These are phyloP conservation scores for Dunckerocampus dactyliophorus DNA, from an alignment of 2,113 vertebrate species.

Conservation along the genomic window DNA sequence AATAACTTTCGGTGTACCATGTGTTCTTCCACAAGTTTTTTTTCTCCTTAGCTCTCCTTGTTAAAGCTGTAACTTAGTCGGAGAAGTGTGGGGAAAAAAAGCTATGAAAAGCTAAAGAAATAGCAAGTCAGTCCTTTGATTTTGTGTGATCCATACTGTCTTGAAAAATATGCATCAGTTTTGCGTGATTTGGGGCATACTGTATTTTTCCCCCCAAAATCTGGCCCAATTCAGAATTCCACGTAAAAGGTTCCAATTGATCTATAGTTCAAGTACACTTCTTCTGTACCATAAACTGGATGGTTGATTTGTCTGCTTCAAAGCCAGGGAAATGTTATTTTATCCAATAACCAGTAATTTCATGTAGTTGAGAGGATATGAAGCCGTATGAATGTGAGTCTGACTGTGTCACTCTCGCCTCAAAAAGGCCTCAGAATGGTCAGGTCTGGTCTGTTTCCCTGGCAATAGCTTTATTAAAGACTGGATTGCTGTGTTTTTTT, in stretches of 20 bases:
- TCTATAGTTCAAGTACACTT: constrained; percentile 15
- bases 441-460: constrained; percentile 52
- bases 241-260: not conserved
- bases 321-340: constrained; percentile 28
- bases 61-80: no score
- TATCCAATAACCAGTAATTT: constrained; percentile 18
- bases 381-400: constrained; percentile 28
- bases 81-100: no score
- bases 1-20: no score
- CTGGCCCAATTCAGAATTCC: not conserved
- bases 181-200: not conserved
- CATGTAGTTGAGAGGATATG: constrained; percentile 8
- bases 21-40: no score
- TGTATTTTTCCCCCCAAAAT: not conserved
- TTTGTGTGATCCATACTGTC: not conserved
- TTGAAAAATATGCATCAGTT: no score
- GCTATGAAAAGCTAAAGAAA: no score
- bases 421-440: constrained; percentile 37
- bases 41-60: no score
- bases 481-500: constrained; percentile 31
- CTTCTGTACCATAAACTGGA: constrained; percentile 4
- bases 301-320: constrained; percentile 12
- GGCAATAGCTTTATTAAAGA: constrained; percentile 66
- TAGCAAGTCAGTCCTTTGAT: no score
- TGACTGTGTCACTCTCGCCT: constrained; percentile 45